Evolutionary conservation across 1,140 invertebrate species (phyloP).

Genomic region (Tigriopus japonicus): DNA sequence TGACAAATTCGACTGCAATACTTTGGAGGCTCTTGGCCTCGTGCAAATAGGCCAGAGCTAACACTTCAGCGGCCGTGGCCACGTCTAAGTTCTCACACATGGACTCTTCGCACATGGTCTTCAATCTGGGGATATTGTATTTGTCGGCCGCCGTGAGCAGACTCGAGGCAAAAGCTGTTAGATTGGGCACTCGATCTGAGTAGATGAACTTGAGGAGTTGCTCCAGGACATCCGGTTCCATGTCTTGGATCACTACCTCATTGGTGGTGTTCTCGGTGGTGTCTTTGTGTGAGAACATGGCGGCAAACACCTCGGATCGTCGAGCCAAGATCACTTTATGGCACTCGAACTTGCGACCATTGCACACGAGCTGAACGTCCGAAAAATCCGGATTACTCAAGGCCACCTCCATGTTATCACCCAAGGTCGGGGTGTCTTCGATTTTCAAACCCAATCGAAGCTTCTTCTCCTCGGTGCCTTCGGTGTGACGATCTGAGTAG

Average conservation of each 20-base stretch:
- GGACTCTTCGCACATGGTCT: conserved; percentile 98
- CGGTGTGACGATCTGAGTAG: background rate
- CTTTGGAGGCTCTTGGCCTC: conserved; percentile 95
- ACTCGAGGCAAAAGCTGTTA: conserved; percentile 59
- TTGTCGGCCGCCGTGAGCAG: conserved; percentile 92
- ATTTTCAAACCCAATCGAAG: background rate
- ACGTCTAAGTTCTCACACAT: conserved; percentile 83
- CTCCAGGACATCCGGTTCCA: conserved; percentile 82
- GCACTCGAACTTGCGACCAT: conserved; percentile 78
- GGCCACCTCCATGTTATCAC: background rate
- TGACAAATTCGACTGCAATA: conserved; percentile 97
- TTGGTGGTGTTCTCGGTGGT: conserved; percentile 89
- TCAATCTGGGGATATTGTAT: conserved; percentile 87
- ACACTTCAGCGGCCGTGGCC: conserved; percentile 88
- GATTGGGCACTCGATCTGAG: conserved; percentile 89
- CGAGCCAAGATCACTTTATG: conserved; percentile 92
- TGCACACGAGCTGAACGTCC: conserved; percentile 81
- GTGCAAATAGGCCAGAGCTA: conserved; percentile 93
- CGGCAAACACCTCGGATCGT: conserved; percentile 65
- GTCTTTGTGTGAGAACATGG: conserved; percentile 95
- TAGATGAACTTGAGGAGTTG: conserved; percentile 98
- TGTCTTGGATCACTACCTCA: conserved; percentile 88
- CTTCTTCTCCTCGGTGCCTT: conserved; percentile 1
- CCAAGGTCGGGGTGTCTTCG: background rate
- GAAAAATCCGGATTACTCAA: conserved; percentile 40